phyloP scores from a whole-genome alignment of 2,888 invertebrate species.

The Melieria crassipennis region DNA sequence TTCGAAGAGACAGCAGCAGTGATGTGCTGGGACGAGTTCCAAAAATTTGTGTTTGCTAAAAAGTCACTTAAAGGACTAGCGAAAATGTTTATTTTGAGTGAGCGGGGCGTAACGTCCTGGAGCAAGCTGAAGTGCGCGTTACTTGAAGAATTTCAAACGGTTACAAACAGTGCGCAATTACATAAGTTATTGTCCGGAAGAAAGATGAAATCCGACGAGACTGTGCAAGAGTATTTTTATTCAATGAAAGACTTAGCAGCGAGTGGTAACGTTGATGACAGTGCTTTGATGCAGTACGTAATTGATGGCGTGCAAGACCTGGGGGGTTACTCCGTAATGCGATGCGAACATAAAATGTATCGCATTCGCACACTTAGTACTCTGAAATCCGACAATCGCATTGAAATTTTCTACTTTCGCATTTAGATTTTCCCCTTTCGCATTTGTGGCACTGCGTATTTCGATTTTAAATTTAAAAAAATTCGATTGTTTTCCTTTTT shows the following conservation, averaged over 20 bases:
- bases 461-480: too few relatives aligned
- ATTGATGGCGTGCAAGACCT: constrained; percentile 1
- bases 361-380: too few relatives aligned
- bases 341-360: too few relatives aligned
- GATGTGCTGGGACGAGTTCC: constrained; percentile 10
- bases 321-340: too few relatives aligned
- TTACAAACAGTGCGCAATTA: constrained; percentile 29
- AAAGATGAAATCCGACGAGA: constrained; percentile 3
- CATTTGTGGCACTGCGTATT: too few relatives aligned
- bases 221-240: constrained; percentile 15
- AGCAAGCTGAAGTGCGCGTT: constrained; percentile 14
- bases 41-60: constrained; percentile 14
- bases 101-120: constrained; percentile 31
- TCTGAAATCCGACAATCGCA: too few relatives aligned
- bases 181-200: constrained; percentile 18
- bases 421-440: too few relatives aligned
- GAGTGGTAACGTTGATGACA: constrained; percentile 5
- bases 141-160: constrained; percentile 33
- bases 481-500: too few relatives aligned
- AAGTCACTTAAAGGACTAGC: constrained; percentile 8
- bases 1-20: constrained; percentile 22
- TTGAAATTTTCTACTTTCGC: too few relatives aligned
- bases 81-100: constrained; percentile 20
- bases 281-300: constrained; percentile 1
- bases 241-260: constrained; percentile 4